Percentiles rank a stretch among this genome's conserved stretches.
These are phyloP conservation scores for Cinclus mexicanus DNA, from an alignment of 2,113 vertebrate genomes.

Conservation along the genomic window DNA sequence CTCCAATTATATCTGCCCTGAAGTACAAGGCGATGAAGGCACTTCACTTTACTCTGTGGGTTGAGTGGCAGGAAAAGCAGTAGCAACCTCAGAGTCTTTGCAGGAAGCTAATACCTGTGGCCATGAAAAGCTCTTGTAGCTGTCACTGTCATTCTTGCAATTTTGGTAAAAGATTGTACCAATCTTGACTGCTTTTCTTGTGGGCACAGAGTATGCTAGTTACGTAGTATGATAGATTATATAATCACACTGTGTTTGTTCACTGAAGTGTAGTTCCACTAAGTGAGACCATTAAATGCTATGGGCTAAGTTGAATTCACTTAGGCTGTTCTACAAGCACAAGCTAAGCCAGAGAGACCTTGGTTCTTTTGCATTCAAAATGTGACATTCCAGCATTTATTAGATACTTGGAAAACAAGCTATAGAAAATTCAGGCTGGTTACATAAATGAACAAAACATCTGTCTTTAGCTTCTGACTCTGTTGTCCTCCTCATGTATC, in stretches of 20 bases:
- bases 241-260: background rate
- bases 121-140: background rate
- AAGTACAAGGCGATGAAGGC: background rate
- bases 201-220: background rate
- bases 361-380: background rate
- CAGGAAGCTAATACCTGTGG: background rate
- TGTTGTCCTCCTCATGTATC: background rate
- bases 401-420: background rate
- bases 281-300: background rate
- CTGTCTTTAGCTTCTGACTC: background rate
- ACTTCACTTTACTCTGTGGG: background rate
- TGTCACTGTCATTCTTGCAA: background rate
- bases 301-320: background rate
- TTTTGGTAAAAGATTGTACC: background rate
- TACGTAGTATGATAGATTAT: background rate
- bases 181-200: background rate
- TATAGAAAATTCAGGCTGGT: background rate
- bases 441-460: background rate
- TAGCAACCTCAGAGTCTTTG: background rate
- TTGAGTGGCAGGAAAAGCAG: background rate
- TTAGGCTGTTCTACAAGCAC: background rate
- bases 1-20: background rate
- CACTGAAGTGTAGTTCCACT: background rate
- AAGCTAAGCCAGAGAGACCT: background rate
- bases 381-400: background rate